A percentile compares a stretch with the other conserved stretches of the same genome.
Conservation (phyloP, 2,113 vertebrate species). For the Clarias gariepinus region DNA sequence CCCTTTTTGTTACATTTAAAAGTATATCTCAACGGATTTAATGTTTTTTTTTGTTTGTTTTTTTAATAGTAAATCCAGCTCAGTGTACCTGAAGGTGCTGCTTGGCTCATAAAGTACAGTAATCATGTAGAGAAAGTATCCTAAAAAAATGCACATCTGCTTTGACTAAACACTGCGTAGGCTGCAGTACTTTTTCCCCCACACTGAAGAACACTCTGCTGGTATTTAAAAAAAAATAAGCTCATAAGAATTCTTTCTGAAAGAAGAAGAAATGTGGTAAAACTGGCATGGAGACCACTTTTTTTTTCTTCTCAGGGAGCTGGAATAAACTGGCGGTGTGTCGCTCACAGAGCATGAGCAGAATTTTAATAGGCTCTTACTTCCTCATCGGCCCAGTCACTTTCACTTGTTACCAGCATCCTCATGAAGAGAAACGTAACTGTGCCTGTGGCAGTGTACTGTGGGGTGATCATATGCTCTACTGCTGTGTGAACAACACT, state of each 20-base stretch:
- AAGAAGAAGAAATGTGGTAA: conserved; percentile 3
- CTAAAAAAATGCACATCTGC: conserved; percentile 23
- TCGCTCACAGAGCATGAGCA: conserved; percentile 40
- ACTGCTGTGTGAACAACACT: neutral
- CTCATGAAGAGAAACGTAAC: conserved; percentile 35
- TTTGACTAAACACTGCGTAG: neutral
- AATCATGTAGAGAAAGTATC: neutral
- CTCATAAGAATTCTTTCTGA: neutral
- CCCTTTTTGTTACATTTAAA: neutral
- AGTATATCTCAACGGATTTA: neutral
- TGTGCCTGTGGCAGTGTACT: conserved; percentile 37
- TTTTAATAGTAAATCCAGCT: neutral
- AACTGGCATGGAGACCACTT: conserved; percentile 26
- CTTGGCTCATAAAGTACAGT: neutral
- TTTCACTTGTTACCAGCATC: conserved; percentile 36
- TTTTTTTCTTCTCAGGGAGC: conserved; percentile 5
- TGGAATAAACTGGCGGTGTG: conserved; percentile 50
- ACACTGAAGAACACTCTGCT: conserved; percentile 20
- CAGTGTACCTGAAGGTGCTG: neutral
- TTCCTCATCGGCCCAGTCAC: conserved; percentile 26
- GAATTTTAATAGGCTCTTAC: conserved; percentile 42
- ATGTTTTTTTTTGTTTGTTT: neutral
- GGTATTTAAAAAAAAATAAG: neutral
- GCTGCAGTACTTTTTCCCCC: conserved; percentile 11
- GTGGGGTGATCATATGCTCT: conserved; percentile 18